Base-by-base conservation (phyloP, 2,113 vertebrate genomes). In the Nothocercus nigrocapillus region DNA sequence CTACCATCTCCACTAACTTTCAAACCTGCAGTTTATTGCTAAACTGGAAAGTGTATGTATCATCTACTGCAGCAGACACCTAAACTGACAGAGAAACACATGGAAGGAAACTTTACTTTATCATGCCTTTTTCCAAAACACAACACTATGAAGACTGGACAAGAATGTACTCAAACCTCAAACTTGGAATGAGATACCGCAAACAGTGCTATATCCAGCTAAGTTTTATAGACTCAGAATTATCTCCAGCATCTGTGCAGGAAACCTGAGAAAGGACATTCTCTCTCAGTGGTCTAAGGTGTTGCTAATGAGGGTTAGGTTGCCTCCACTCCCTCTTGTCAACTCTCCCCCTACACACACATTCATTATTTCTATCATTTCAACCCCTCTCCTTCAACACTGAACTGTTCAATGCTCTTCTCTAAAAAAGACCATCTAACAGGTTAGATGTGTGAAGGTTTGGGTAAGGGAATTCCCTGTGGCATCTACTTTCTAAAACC, bases 221-320 rank as follows among this genome's bases (percentile, higher is more conserved):
- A 93, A 91, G 85, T 93, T 97, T 96, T 94, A 93, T 73, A 88
- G 89, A 70, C 77, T 84, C 69, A 21, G 62, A 86, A 96, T 93
- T 91, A 96, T 97, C 90, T 95, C 59, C 86, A 95, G 94, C 68
- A 90, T 95, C 88, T 92, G 79, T 90, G 85, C 86, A 80, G 62
- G 94, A 95, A 97, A 97, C 45, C 73, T 88, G 93, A 97, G 97
- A 96, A 89, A 89, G 89, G 88, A 89, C 95, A 88, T 95, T 94
- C 79, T 42, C 72, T 53, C 53, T 94, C 90, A 12, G 10, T 79
- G 79, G 91, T 81, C 93, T 94, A 95, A 61, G 79, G 92, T 53
- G 75, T 63, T 95, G 86, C 64, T 96, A 96, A 97, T 86, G 81
- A 94, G 86, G 77, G 80, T 94, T 90, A 85, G 70, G 86, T 88